Conservation (phyloP, 2,888 invertebrate genomes). For the Byasa hedistus region DNA sequence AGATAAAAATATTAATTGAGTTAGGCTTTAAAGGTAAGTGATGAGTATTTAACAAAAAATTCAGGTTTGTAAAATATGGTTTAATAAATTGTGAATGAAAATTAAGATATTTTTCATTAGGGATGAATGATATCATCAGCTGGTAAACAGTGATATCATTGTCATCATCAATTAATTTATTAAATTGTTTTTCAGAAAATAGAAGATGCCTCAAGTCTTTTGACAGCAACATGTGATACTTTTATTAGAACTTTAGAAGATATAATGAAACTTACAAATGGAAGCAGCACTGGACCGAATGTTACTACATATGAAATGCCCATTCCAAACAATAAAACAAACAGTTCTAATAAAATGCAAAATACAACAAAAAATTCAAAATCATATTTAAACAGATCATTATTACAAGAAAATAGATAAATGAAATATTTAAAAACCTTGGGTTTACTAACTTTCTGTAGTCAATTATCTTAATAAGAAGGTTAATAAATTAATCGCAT, state of each 20-base stretch:
- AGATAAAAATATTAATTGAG: too few relatives aligned
- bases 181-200: conserved; percentile 78
- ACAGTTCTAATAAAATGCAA: conserved; percentile 37
- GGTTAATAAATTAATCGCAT: conserved; percentile 4
- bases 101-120: too few relatives aligned
- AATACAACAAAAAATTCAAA: conserved; percentile 49
- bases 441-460: conserved; percentile 31
- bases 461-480: conserved; percentile 25
- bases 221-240: conserved; percentile 90
- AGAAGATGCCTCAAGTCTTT: conserved; percentile 85
- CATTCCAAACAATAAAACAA: conserved; percentile 49
- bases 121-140: not conserved
- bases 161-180: not conserved
- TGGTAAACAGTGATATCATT: too few relatives aligned
- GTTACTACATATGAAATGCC: conserved; percentile 60
- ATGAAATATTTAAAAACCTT: not conserved
- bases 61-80: too few relatives aligned
- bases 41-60: too few relatives aligned
- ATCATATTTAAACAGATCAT: conserved; percentile 59
- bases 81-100: too few relatives aligned
- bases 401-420: conserved; percentile 74
- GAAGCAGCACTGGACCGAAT: conserved; percentile 49
- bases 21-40: too few relatives aligned
- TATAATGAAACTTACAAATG: conserved; percentile 83
- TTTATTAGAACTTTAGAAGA: conserved; percentile 90